Evolutionary conservation across 2,888 invertebrate species (phyloP).

Genomic region (Nomada goodeniana): DNA sequence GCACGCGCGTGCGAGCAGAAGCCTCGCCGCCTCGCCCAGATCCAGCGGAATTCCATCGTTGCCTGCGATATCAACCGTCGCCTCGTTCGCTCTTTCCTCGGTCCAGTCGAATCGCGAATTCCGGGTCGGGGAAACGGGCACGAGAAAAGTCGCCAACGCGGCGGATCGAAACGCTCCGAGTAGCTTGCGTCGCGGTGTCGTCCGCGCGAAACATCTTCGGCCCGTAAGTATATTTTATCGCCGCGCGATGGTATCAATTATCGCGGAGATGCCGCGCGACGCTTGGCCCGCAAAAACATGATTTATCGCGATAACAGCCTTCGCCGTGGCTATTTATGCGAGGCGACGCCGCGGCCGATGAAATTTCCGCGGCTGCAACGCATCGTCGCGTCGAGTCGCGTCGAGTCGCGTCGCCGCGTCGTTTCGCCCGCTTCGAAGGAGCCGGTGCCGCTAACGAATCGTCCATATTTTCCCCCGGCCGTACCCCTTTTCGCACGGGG

Average conservation of each 20-base stretch:
- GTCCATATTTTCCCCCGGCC: neutral
- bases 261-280: slow-evolving; percentile 36
- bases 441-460: neutral
- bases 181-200: too few species aligned
- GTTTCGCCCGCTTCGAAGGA: too few species aligned
- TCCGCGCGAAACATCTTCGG: slow-evolving; percentile 5
- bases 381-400: too few species aligned
- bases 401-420: too few species aligned
- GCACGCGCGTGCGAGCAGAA: slow-evolving; percentile 29
- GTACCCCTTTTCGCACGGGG: neutral
- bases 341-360: slow-evolving; percentile 21
- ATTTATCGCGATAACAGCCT: slow-evolving; percentile 55
- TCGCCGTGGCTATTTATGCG: slow-evolving; percentile 32
- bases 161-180: neutral
- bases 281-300: slow-evolving; percentile 20
- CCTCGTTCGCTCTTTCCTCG: too few species aligned
- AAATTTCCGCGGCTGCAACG: slow-evolving; percentile 16
- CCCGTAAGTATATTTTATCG: slow-evolving; percentile 36
- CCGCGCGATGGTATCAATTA: slow-evolving; percentile 49
- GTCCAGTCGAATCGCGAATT: neutral
- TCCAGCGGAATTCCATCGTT: slow-evolving; percentile 51
- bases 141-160: neutral
- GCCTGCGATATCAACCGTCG: too few species aligned
- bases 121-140: neutral
- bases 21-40: slow-evolving; percentile 57